A percentile compares a stretch with the other conserved stretches of the same genome.
Conservation (phyloP, 1,140 invertebrate species). For the Drosophila ambigua region DNA sequence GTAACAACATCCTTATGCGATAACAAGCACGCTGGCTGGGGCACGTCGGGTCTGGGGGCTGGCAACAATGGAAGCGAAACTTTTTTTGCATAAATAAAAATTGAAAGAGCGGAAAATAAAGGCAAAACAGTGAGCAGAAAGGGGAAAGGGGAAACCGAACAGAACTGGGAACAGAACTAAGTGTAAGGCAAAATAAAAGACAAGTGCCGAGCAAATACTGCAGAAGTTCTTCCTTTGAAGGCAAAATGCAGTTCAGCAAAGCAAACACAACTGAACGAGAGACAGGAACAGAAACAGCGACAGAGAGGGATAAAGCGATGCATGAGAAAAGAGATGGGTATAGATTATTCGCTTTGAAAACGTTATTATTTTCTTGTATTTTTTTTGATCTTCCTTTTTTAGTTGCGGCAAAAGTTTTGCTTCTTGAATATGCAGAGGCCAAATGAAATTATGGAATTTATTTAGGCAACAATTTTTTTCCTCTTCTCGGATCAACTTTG, state of each 20-base stretch:
- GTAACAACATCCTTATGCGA: conserved; percentile 81
- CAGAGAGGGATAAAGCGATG: not conserved
- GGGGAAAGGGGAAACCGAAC: conserved; percentile 12
- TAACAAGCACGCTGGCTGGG: conserved; percentile 50
- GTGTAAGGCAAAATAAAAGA: conserved; percentile 77
- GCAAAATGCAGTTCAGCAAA: conserved; percentile 51
- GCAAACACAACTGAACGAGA: conserved; percentile 18
- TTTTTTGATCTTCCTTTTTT: conserved; percentile 19
- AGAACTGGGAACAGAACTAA: conserved; percentile 24
- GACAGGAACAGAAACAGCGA: not conserved
- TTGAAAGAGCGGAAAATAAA: conserved; percentile 76
- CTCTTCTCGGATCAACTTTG: conserved; percentile 47
- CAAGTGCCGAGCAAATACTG: conserved; percentile 80
- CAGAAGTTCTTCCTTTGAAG: conserved; percentile 74
- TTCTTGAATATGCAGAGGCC: conserved; percentile 72
- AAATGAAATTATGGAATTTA: conserved; percentile 73
- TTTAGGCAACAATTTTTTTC: conserved; percentile 25
- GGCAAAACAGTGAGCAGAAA: conserved; percentile 20
- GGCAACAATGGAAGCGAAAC: conserved; percentile 66
- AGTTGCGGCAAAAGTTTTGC: conserved; percentile 33
- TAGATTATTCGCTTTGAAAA: conserved; percentile 68
- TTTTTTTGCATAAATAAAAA: conserved; percentile 82
- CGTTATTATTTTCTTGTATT: conserved; percentile 47
- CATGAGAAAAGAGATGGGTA: conserved; percentile 35
- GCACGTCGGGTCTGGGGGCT: conserved; percentile 10